phyloP scores from a whole-genome alignment of 2,888 invertebrate genomes.

The Sisyra nigra region DNA sequence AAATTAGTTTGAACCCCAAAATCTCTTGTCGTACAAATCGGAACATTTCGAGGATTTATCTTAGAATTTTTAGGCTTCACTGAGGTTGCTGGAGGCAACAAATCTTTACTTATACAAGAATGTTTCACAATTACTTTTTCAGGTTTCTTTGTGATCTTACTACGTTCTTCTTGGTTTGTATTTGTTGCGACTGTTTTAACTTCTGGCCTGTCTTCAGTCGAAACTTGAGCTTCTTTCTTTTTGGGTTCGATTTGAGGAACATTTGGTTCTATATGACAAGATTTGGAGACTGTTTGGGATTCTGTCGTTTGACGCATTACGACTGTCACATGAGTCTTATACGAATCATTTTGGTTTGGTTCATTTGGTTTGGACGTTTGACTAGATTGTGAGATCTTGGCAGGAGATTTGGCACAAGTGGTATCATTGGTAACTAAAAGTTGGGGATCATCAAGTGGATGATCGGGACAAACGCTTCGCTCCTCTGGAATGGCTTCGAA shows the following conservation, averaged over 20 bases:
- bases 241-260: too few relatives aligned
- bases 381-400: neutral
- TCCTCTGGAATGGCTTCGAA: conserved; percentile 43
- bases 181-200: neutral
- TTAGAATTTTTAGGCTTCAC: neutral
- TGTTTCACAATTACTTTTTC: conserved; percentile 4
- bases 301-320: neutral
- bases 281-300: neutral
- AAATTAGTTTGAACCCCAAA: neutral
- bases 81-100: neutral
- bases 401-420: too few relatives aligned
- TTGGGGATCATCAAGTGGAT: too few relatives aligned
- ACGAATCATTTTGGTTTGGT: neutral
- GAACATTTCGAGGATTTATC: too few relatives aligned
- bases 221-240: too few relatives aligned
- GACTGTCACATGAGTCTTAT: neutral
- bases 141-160: neutral
- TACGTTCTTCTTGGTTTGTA: neutral
- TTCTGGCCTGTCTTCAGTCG: neutral
- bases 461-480: conserved; percentile 22
- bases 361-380: neutral
- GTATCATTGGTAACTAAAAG: too few relatives aligned
- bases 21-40: neutral
- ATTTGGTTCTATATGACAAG: too few relatives aligned
- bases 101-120: conserved; percentile 2